phyloP scores from a whole-genome alignment of 35 echinoderm and acorn worm genomes.

The Stichopus chloronotus region DNA sequence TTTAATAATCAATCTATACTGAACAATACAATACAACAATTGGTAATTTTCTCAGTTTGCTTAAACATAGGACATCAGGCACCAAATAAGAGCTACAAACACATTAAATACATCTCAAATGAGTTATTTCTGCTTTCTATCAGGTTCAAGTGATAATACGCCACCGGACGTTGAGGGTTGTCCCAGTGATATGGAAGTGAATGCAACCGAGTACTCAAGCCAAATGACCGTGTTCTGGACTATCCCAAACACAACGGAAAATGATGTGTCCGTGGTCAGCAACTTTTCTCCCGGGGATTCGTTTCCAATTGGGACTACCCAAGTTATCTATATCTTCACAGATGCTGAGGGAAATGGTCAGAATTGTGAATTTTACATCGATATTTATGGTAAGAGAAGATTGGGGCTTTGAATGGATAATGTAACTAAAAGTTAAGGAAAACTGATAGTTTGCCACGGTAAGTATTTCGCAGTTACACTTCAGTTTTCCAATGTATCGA shows the following conservation, averaged over 20 bases:
- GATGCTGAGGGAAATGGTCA: slow-evolving; percentile 2
- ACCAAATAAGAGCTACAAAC: no score
- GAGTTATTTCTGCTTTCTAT: no score
- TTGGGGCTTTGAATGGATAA: no score
- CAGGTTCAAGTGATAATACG: not conserved
- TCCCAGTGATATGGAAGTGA: not conserved
- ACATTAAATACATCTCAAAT: no score
- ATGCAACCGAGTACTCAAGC: not conserved
- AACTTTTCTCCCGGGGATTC: not conserved
- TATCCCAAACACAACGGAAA: not conserved
- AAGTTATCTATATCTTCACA: slow-evolving; percentile 4
- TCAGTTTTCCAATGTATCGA: no score
- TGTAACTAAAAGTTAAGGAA: no score
- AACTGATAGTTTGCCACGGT: no score
- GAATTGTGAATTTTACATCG: not conserved
- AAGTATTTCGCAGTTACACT: no score
- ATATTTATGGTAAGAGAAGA: not conserved
- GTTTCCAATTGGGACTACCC: not conserved
- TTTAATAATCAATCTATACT: no score
- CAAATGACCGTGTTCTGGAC: not conserved
- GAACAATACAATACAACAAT: no score
- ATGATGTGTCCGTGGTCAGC: not conserved
- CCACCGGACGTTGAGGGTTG: slow-evolving; percentile 5
- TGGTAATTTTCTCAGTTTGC: no score
- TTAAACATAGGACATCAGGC: no score